Percentiles rank a stretch among this genome's conserved stretches.
Conservation (phyloP, 2,113 vertebrate genomes). For the Trichechus manatus region DNA sequence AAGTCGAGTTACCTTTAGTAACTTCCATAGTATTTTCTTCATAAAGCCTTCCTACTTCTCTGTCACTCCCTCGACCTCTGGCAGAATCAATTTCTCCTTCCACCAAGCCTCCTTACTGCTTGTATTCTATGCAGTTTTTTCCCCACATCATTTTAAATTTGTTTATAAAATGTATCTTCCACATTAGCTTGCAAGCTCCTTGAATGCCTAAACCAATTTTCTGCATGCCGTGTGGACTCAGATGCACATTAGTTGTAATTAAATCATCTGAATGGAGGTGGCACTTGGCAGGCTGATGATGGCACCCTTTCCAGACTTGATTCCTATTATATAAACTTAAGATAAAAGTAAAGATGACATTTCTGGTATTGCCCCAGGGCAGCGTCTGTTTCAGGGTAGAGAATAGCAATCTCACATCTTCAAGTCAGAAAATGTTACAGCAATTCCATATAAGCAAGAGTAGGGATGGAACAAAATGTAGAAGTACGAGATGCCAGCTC, state of each 20-base stretch:
- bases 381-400: background rate
- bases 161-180: background rate
- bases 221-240: background rate
- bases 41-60: background rate
- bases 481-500: background rate
- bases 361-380: background rate
- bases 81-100: background rate
- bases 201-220: background rate
- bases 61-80: background rate
- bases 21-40: background rate
- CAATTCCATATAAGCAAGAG: background rate
- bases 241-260: background rate
- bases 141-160: background rate
- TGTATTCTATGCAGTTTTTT: background rate
- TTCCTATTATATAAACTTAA: background rate
- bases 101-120: background rate
- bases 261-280: background rate
- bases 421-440: background rate
- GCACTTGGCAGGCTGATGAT: background rate
- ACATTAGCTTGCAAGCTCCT: background rate
- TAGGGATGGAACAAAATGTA: background rate
- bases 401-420: background rate
- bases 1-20: constrained; percentile 7
- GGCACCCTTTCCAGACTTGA: background rate
- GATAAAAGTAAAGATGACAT: background rate